These are phyloP conservation scores for Dolichoris vasculosae DNA, from an alignment of 1,140 invertebrate genomes.

Conservation along the genomic window DNA sequence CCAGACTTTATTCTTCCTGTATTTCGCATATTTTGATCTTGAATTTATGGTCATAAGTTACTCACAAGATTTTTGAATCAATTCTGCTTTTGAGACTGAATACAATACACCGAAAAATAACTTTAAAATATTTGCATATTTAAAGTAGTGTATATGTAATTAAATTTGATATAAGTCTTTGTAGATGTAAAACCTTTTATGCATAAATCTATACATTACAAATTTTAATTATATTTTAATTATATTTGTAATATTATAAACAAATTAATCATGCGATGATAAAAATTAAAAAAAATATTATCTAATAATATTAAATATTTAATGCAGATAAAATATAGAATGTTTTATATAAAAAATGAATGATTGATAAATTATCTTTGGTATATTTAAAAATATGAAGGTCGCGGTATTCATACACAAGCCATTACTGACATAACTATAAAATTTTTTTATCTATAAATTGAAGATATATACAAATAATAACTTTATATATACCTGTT, in stretches of 20 bases:
- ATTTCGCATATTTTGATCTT: not conserved
- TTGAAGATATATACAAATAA: not conserved
- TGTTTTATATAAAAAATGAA: not conserved
- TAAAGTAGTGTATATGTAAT: too few relatives aligned
- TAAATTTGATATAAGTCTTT: too few relatives aligned
- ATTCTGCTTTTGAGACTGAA: too few relatives aligned
- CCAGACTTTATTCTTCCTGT: not conserved
- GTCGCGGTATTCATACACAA: not conserved
- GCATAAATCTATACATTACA: not conserved
- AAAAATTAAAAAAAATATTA: not conserved
- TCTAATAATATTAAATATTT: not conserved
- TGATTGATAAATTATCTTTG: not conserved
- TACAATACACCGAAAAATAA: too few relatives aligned
- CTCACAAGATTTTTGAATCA: too few relatives aligned
- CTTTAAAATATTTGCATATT: too few relatives aligned
- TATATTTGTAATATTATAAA: not conserved
- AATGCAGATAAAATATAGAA: not conserved
- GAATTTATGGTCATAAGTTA: not conserved
- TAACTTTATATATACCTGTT: conserved; percentile 9
- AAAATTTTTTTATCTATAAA: not conserved
- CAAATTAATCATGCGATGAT: not conserved
- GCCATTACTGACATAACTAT: not conserved
- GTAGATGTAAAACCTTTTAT: too few relatives aligned
- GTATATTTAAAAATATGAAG: not conserved
- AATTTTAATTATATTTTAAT: not conserved